Base-by-base conservation (phyloP, 2,797 vertebrate genomes). In the Pseudochaenichthys georgianus region DNA sequence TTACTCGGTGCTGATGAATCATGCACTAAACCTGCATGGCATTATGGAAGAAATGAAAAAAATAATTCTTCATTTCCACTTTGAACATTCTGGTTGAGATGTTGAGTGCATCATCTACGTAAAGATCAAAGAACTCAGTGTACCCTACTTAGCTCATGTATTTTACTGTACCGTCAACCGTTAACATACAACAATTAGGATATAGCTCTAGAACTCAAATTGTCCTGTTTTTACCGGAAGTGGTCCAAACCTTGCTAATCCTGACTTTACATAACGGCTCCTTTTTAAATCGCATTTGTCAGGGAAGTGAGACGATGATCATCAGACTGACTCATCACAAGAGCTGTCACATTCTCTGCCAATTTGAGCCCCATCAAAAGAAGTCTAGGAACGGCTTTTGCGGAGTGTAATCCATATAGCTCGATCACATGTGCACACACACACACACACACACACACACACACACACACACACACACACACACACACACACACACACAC, bases 261-360 rank as follows among this genome's bases (percentile, higher is more conserved):
- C 86, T 67, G 70, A 87, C 59, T 87, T 88, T 73, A 80, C 83
- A 84, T 77, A 88, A 85, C 72, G 41, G 46, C 77, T 77, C 81
- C 57, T 61, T 87, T 89, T 88, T 90, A 91, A 93, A 28, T 92
- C 87, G 71, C 82, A 89, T 93, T 93, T 90, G 87, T 87, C 85
- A 86, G 68, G 75, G 72, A 87, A 87, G 81, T 78, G 82, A 88
- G 78, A 74, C 59, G 70, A 73, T 2, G 77, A 87, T 83, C 72
- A 83, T 88, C 82, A 80, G 69, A 70, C 71, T 66, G 43, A 75
- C 78, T 86, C 83, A 65, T 85, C 73, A 53, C 66, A 71, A 53
- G 83, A 84, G 69, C 73, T 61, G 66, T 78, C 78, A 79, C 51
- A 19, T 70, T 86, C 82, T 80, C 81, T 86, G 86, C 83, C 87